phyloP scores from a whole-genome alignment of 1,140 invertebrate genomes.

The Aphelenchoides besseyi region DNA sequence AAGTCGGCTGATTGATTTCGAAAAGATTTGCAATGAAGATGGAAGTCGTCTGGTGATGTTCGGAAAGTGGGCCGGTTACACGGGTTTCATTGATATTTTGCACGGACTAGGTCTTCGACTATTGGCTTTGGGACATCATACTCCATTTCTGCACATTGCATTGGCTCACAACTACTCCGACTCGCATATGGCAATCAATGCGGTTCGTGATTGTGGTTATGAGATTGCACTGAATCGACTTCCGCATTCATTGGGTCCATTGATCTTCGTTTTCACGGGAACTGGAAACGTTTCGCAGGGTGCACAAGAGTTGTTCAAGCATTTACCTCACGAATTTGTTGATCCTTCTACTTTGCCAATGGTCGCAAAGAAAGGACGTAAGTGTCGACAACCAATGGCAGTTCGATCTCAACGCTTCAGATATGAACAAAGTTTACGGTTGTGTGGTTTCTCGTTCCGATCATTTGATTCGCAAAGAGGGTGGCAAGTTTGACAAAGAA shows the following conservation, averaged over 20 bases:
- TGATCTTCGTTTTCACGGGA: constrained; percentile 96
- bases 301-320: constrained; percentile 95
- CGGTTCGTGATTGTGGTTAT: constrained; percentile 92
- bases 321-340: constrained; percentile 94
- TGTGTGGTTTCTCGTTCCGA: constrained; percentile 85
- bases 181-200: constrained; percentile 92
- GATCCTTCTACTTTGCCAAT: constrained; percentile 87
- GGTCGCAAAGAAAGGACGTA: constrained; percentile 91
- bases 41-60: constrained; percentile 92
- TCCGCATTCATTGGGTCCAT: constrained; percentile 90
- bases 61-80: constrained; percentile 96
- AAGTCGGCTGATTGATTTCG: constrained; percentile 93
- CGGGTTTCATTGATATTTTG: constrained; percentile 96
- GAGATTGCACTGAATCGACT: constrained; percentile 94
- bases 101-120: constrained; percentile 90
- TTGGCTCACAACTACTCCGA: constrained; percentile 96
- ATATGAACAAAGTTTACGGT: constrained; percentile 85
- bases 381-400: constrained; percentile 61
- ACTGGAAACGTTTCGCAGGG: constrained; percentile 76
- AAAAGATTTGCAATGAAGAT: constrained; percentile 82
- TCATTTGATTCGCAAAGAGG: constrained; percentile 84
- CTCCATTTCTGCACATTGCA: constrained; percentile 97
- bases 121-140: constrained; percentile 92
- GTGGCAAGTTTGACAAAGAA: constrained; percentile 75
- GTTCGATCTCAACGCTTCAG: constrained; percentile 65